Conservation (phyloP, 2,888 invertebrate genomes). For the Deilephila porcellus region DNA sequence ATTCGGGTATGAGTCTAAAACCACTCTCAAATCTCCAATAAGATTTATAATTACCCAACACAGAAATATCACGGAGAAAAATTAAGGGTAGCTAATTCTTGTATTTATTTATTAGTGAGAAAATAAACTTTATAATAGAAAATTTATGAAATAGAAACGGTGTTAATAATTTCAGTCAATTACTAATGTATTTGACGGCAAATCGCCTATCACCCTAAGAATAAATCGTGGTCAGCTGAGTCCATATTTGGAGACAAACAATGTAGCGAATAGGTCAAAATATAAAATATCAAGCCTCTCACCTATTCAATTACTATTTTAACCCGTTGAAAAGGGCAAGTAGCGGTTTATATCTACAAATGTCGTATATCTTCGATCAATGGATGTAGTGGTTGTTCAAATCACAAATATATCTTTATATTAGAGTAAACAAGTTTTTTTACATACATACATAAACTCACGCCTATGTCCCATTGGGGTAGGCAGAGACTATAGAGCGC, state of each 20-base stretch:
- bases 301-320: background rate
- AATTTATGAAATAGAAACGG: no score
- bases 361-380: background rate
- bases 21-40: no score
- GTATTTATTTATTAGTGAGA: no score
- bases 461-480: no score
- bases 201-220: background rate
- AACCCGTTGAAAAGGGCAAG: background rate
- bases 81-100: no score
- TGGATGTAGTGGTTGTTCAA: background rate
- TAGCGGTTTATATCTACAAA: background rate
- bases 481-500: no score
- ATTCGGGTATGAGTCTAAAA: background rate
- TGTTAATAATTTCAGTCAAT: no score
- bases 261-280: constrained; percentile 3
- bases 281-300: background rate
- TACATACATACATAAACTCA: no score
- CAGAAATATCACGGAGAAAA: no score
- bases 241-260: background rate
- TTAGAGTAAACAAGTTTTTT: no score
- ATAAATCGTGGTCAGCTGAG: background rate
- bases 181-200: background rate
- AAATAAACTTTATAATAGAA: no score
- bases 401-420: background rate
- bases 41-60: no score